Percentiles rank a stretch among this genome's conserved stretches.
These are phyloP conservation scores for Oscheius sp. DNA, from an alignment of 2,888 invertebrate species.

Conservation along the genomic window DNA sequence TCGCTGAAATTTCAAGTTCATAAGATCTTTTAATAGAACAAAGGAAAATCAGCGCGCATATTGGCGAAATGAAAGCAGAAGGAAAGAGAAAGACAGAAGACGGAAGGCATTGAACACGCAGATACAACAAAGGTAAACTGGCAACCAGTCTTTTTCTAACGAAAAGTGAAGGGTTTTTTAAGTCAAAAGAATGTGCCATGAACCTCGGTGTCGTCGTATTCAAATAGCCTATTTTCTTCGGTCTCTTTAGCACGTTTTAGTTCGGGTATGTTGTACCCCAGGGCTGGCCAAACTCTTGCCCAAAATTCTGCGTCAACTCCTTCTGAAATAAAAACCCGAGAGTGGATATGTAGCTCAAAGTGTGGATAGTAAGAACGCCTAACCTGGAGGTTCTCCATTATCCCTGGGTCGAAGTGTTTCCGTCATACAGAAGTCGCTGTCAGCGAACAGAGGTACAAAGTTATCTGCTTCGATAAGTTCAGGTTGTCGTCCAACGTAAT, in stretches of 20 bases:
- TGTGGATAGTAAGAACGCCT: neutral
- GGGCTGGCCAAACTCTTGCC: neutral
- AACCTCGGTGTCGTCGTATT: conserved; percentile 25
- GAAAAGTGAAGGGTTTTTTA: conserved; percentile 3
- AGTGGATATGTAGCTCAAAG: neutral
- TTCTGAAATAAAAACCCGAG: neutral
- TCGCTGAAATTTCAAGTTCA: conserved; percentile 42
- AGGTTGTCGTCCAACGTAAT: conserved; percentile 68
- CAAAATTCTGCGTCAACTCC: conserved; percentile 19
- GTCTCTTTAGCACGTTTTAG: neutral
- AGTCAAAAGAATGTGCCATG: conserved; percentile 14
- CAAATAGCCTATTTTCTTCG: neutral
- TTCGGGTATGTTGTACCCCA: conserved; percentile 18
- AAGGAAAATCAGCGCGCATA: too few species aligned
- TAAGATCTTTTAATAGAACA: neutral
- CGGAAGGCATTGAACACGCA: conserved; percentile 13
- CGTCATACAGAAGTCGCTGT: conserved; percentile 37
- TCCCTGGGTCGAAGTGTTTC: conserved; percentile 12
- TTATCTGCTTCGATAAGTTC: conserved; percentile 67
- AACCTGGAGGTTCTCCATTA: conserved; percentile 12
- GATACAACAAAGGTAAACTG: conserved; percentile 32
- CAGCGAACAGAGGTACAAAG: conserved; percentile 61
- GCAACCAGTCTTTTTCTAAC: conserved; percentile 8
- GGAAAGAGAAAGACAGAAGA: neutral
- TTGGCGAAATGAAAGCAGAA: neutral